Conservation (phyloP, 2,797 vertebrate genomes). For the Caiman crocodilus region DNA sequence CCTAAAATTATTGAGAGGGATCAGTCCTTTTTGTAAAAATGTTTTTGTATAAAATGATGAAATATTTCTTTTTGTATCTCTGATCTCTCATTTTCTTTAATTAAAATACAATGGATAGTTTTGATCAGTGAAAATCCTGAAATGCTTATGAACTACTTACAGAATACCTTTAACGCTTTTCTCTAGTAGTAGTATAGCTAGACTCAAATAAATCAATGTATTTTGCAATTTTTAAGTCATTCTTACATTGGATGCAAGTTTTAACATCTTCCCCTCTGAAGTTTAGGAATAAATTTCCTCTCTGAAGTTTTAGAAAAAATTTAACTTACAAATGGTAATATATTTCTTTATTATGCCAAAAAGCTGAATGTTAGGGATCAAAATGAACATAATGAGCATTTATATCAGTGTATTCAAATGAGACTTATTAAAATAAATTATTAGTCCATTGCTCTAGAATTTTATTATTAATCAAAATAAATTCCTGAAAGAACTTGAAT, state of each 20-base stretch:
- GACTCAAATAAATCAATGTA: not conserved
- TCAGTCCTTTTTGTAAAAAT: not conserved
- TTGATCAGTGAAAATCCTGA: not conserved
- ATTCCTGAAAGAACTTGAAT: not conserved
- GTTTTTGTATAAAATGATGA: not conserved
- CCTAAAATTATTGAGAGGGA: not conserved
- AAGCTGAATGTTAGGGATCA: not conserved
- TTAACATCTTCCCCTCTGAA: not conserved
- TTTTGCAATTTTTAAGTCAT: not conserved
- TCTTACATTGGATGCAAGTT: not conserved
- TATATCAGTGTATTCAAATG: conserved; percentile 1
- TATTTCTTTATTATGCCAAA: not conserved
- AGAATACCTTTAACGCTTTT: not conserved
- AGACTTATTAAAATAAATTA: not conserved
- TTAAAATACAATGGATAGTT: not conserved
- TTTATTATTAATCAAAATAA: not conserved
- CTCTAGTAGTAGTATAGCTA: not conserved
- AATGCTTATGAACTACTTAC: not conserved
- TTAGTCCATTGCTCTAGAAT: not conserved
- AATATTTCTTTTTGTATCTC: not conserved
- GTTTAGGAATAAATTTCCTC: not conserved
- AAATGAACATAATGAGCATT: not conserved
- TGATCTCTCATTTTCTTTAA: not conserved
- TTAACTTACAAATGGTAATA: not conserved
- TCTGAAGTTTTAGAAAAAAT: not conserved